These are phyloP conservation scores for Cydia strobilella DNA, from an alignment of 1,140 invertebrate species.

Conservation along the genomic window DNA sequence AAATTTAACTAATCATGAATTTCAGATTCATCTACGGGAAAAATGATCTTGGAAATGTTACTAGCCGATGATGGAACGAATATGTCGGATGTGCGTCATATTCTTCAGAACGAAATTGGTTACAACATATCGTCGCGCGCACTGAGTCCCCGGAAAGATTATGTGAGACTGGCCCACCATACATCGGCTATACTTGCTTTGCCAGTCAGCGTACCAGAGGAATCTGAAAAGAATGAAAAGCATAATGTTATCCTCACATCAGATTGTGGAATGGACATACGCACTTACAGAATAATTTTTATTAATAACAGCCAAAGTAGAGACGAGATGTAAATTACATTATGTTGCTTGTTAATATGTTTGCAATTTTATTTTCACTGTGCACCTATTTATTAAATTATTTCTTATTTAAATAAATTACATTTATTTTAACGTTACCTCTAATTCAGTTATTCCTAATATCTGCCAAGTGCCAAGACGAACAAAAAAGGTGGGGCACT, in stretches of 20 bases:
- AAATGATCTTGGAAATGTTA: conserved; percentile 62
- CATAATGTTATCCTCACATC: conserved; percentile 66
- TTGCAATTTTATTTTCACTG: background rate
- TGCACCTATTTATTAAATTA: background rate
- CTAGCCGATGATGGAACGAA: conserved; percentile 65
- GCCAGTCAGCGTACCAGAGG: conserved; percentile 57
- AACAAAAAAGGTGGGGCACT: too few relatives aligned
- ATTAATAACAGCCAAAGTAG: conserved; percentile 38
- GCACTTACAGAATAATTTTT: conserved; percentile 67
- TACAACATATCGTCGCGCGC: conserved; percentile 58
- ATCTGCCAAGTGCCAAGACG: too few relatives aligned
- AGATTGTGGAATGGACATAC: conserved; percentile 70
- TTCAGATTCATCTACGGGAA: conserved; percentile 63
- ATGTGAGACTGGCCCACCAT: conserved; percentile 56
- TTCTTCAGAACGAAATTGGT: conserved; percentile 54
- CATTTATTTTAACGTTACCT: too few relatives aligned
- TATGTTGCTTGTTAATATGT: background rate
- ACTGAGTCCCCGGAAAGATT: conserved; percentile 53
- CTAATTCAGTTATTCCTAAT: too few relatives aligned
- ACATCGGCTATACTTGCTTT: conserved; percentile 51
- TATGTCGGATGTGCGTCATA: conserved; percentile 62
- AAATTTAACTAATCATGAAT: conserved; percentile 32
- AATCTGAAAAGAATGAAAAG: conserved; percentile 60
- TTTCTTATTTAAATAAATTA: too few relatives aligned
- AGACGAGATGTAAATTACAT: background rate